These are phyloP conservation scores for Numida meleagris DNA, from an alignment of 2,113 vertebrate genomes.

Conservation along the genomic window DNA sequence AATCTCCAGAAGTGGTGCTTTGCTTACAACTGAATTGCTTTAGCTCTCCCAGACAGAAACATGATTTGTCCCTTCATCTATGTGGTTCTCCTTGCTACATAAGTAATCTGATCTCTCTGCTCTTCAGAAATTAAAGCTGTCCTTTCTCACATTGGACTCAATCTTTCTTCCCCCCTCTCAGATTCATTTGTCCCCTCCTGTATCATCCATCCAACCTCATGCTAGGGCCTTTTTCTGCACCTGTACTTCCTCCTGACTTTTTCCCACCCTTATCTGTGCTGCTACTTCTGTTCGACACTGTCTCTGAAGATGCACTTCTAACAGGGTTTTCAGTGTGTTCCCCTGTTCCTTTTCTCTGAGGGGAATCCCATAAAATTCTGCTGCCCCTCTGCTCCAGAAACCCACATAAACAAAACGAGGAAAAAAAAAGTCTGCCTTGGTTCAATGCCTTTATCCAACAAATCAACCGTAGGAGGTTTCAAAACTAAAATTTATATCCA, in stretches of 20 bases:
- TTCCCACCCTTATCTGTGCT: not conserved
- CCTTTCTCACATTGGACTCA: not conserved
- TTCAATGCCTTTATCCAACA: conserved; percentile 25
- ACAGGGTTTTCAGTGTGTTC: not conserved
- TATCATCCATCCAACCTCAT: not conserved
- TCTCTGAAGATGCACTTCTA: not conserved
- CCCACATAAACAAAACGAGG: not conserved
- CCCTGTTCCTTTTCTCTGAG: not conserved
- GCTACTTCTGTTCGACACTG: not conserved
- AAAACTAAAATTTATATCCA: conserved; percentile 53
- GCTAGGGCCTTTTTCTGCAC: not conserved
- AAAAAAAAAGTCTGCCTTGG: not conserved
- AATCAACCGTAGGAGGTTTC: conserved; percentile 6
- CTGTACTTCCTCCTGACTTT: not conserved
- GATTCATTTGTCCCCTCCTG: not conserved
- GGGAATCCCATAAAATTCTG: not conserved
- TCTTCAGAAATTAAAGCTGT: not conserved
- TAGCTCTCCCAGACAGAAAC: not conserved
- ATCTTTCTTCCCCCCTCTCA: fast-evolving
- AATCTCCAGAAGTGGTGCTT: not conserved
- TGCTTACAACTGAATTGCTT: not conserved
- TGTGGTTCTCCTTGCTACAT: not conserved
- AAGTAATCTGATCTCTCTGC: not conserved
- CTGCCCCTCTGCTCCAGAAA: not conserved
- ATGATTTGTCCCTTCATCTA: not conserved